Evolutionary conservation across 2,888 invertebrate genomes (phyloP).

Genomic region (Arenicola marina): DNA sequence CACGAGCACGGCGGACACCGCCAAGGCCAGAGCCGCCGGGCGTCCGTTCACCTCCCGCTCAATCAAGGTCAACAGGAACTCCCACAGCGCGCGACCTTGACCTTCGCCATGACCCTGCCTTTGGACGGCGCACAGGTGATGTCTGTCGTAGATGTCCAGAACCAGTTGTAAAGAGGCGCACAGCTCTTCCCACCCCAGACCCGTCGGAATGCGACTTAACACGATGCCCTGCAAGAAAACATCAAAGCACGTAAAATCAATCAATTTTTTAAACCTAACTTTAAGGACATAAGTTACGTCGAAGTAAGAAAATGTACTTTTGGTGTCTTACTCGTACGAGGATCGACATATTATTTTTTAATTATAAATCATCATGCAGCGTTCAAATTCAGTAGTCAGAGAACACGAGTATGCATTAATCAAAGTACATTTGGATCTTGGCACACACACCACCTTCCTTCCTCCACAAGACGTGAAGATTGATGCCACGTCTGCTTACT

Average conservation of each 20-base stretch:
- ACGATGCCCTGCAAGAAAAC: background rate
- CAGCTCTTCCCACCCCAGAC: background rate
- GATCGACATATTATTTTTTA: too few relatives aligned
- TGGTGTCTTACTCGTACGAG: too few relatives aligned
- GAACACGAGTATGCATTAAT: too few relatives aligned
- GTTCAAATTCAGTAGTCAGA: too few relatives aligned
- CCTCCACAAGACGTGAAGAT: too few relatives aligned
- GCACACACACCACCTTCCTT: too few relatives aligned
- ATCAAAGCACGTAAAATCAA: background rate
- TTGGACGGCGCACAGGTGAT: background rate
- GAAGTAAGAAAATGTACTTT: too few relatives aligned
- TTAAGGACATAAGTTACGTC: too few relatives aligned
- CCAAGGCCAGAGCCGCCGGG: background rate
- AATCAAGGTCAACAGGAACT: background rate
- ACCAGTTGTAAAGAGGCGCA: background rate
- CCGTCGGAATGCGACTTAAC: background rate
- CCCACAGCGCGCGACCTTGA: background rate
- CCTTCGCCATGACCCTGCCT: background rate
- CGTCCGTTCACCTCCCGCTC: background rate
- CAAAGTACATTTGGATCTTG: too few relatives aligned
- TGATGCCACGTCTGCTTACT: too few relatives aligned
- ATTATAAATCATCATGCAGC: too few relatives aligned
- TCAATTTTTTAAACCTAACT: too few relatives aligned
- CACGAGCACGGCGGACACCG: background rate
- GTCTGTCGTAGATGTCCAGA: background rate